Conservation (phyloP, 2,888 invertebrate species). For the Galeruca laticollis region DNA sequence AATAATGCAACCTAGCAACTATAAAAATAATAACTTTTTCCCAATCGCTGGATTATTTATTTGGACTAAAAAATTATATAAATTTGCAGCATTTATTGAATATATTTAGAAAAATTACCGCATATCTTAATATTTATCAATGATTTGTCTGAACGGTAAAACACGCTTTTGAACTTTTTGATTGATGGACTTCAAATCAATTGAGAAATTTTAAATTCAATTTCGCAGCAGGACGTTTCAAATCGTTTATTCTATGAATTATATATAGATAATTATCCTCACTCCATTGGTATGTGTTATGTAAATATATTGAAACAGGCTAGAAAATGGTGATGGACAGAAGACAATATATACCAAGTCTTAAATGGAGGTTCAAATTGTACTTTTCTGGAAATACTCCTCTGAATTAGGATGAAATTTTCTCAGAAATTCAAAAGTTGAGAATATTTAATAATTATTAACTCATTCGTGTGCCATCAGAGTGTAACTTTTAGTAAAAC, state of each 20-base stretch:
- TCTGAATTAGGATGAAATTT: too few species aligned
- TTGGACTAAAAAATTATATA: too few species aligned
- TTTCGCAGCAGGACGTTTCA: background rate
- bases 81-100: too few species aligned
- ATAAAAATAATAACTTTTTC: too few species aligned
- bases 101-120: too few species aligned
- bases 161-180: slow-evolving; percentile 11
- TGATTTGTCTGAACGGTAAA: background rate
- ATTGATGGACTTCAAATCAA: slow-evolving; percentile 8
- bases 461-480: too few species aligned
- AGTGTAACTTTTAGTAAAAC: too few species aligned
- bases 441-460: too few species aligned
- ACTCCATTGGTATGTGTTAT: background rate
- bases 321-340: background rate
- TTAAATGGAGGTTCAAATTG: background rate
- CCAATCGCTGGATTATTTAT: too few species aligned
- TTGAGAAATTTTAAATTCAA: background rate
- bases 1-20: too few species aligned
- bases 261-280: slow-evolving; percentile 2
- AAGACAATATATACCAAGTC: background rate
- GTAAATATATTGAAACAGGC: background rate
- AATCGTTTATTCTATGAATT: slow-evolving; percentile 9
- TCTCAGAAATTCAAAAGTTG: too few species aligned
- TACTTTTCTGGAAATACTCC: too few species aligned
- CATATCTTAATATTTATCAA: background rate